Evolutionary conservation across 2,113 vertebrate species (phyloP).

Genomic region (Entomyzon cyanotis): DNA sequence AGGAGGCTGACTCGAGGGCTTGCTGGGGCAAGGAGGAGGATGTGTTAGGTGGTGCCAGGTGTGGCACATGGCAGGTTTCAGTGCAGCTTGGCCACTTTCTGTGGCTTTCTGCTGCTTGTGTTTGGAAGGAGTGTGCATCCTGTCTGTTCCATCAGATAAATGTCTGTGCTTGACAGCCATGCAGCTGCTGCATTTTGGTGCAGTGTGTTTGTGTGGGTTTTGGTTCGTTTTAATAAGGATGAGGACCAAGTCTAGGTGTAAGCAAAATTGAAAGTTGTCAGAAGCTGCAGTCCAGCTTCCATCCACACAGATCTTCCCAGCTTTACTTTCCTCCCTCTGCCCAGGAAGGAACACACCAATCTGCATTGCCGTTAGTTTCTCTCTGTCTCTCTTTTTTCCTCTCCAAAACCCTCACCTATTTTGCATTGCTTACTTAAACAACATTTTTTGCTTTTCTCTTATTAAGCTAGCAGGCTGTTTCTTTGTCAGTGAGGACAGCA

Average conservation of each 20-base stretch:
- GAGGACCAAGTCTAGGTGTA: neutral
- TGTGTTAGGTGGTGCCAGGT: neutral
- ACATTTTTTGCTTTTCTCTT: neutral
- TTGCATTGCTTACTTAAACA: neutral
- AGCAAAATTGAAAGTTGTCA: neutral
- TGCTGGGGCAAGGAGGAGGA: accelerated
- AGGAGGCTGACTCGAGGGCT: neutral
- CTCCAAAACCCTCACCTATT: neutral
- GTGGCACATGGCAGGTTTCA: accelerated
- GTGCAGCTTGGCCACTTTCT: neutral
- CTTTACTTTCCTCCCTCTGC: neutral
- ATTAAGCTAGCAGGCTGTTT: neutral
- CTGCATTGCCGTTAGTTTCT: neutral
- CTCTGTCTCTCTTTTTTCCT: neutral
- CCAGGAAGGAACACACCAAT: neutral
- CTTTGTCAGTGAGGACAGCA: neutral
- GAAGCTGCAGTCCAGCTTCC: neutral
- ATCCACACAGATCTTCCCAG: accelerated
- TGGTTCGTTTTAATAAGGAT: neutral
- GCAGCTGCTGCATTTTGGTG: neutral
- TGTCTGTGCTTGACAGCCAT: neutral
- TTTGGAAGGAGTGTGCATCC: neutral
- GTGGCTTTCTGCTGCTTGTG: neutral
- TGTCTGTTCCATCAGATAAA: neutral
- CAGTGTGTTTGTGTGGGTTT: neutral